Conservation (phyloP, 2,113 vertebrate genomes). For the Origma solitaria region DNA sequence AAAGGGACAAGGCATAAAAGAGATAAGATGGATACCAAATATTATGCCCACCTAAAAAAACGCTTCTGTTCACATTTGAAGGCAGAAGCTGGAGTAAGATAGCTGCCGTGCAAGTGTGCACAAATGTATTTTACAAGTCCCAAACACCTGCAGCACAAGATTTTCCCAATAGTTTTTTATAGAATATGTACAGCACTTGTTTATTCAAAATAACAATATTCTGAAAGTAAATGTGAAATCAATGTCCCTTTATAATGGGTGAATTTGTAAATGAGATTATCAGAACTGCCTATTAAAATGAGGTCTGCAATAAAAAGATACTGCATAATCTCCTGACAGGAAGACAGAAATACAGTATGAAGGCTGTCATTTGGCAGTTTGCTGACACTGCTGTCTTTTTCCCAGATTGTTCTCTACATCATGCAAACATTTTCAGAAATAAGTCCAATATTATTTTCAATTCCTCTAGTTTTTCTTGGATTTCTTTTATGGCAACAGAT, state of each 20-base stretch:
- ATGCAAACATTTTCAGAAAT: neutral
- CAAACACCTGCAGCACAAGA: neutral
- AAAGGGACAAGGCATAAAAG: neutral
- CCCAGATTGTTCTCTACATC: neutral
- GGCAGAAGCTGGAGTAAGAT: neutral
- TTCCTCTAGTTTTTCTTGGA: neutral
- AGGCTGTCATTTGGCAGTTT: neutral
- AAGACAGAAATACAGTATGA: neutral
- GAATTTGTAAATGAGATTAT: constrained; percentile 19
- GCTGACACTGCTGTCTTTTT: neutral
- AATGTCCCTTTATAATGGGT: neutral
- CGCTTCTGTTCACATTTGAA: neutral
- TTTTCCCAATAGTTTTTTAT: neutral
- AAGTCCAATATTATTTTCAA: neutral
- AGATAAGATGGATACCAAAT: neutral
- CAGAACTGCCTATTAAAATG: constrained; percentile 21
- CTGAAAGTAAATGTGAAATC: constrained; percentile 22
- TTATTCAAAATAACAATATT: neutral
- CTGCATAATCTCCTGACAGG: neutral
- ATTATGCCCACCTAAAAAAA: neutral
- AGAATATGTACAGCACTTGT: neutral
- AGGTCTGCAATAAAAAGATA: neutral
- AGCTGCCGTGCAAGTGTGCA: neutral
- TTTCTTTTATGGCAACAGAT: neutral
- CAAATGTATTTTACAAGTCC: neutral